phyloP scores from a whole-genome alignment of 2,113 vertebrate species.

The Eonycteris spelaea region DNA sequence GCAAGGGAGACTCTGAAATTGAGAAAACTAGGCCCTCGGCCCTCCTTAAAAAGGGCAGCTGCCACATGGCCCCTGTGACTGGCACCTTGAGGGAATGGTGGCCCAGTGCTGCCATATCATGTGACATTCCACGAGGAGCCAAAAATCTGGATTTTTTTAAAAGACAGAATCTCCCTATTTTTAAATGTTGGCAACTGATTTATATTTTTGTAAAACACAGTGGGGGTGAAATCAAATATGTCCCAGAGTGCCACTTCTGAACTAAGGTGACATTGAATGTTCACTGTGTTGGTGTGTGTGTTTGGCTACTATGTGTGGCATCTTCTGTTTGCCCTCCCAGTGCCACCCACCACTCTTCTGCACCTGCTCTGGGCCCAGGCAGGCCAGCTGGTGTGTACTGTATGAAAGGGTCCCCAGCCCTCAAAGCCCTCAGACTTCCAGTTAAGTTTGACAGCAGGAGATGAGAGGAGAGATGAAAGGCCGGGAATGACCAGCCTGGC shows the following conservation, averaged over 20 bases:
- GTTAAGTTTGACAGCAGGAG: background rate
- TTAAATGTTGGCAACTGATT: background rate
- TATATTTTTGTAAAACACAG: background rate
- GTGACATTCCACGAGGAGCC: background rate
- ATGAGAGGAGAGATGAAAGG: background rate
- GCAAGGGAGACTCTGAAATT: background rate
- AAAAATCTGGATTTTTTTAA: background rate
- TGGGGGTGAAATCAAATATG: background rate
- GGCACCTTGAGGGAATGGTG: background rate
- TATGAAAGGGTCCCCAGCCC: background rate
- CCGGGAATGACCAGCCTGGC: background rate
- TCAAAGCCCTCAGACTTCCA: background rate
- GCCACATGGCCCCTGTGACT: accelerated
- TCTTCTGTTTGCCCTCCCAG: background rate
- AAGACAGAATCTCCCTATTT: background rate
- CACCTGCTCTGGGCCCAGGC: background rate
- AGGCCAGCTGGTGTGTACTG: accelerated
- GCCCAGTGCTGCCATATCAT: background rate
- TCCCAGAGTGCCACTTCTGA: background rate
- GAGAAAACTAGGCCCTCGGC: background rate
- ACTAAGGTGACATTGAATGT: background rate
- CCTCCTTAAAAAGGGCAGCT: accelerated
- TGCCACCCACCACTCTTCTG: background rate
- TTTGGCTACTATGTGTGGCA: accelerated
- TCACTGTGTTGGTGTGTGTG: background rate